phyloP scores from a whole-genome alignment of 1,140 invertebrate genomes.

The Harpegnathos saltator region DNA sequence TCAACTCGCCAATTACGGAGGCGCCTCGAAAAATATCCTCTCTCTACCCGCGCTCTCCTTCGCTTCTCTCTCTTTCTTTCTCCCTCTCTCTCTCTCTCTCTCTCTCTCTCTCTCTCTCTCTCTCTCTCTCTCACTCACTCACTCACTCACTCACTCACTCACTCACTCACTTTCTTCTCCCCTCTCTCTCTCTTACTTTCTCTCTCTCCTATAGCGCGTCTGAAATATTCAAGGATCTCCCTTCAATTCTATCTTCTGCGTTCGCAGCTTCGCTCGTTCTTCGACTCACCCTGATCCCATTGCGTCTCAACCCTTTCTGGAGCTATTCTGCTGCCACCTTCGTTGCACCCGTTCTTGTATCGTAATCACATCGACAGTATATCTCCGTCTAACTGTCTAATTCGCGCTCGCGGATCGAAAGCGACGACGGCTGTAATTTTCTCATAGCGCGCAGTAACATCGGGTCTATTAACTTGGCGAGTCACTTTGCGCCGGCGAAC shows the following conservation, averaged over 20 bases:
- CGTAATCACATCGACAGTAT: background rate
- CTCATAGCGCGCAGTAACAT: too few relatives aligned
- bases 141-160: background rate
- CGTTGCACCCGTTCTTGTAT: background rate
- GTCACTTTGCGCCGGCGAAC: too few relatives aligned
- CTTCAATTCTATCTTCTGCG: conserved; percentile 64
- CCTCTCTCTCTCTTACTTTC: conserved; percentile 5
- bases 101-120: background rate
- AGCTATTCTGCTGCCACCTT: background rate
- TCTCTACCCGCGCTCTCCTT: conserved; percentile 50
- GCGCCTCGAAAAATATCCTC: conserved; percentile 78
- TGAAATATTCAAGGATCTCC: conserved; percentile 77
- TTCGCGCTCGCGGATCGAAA: too few relatives aligned
- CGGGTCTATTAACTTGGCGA: too few relatives aligned
- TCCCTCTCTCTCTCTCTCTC: conserved; percentile 6
- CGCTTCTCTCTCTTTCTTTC: background rate
- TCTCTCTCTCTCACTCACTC: conserved; percentile 11
- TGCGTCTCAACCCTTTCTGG: conserved; percentile 14
- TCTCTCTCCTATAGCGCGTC: conserved; percentile 25
- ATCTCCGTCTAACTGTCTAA: background rate
- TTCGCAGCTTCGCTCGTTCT: conserved; percentile 36
- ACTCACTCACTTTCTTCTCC: background rate
- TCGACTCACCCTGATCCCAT: background rate
- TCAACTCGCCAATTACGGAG: conserved; percentile 81
- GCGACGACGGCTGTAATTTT: too few relatives aligned